These are phyloP conservation scores for Pangasianodon gigas DNA, from an alignment of 2,113 vertebrate genomes.

Conservation along the genomic window DNA sequence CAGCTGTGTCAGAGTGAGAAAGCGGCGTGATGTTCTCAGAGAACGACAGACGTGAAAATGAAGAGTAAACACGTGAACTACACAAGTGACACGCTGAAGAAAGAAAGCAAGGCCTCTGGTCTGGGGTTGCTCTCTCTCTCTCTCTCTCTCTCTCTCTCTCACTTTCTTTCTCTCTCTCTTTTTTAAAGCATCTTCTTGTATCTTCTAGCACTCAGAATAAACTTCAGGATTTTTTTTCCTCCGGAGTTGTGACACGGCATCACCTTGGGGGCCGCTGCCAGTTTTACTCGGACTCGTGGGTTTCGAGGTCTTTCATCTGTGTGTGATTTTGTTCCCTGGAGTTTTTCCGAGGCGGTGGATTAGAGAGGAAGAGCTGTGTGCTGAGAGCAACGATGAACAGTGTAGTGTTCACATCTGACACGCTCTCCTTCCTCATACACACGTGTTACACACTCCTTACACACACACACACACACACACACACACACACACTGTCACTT, in stretches of 20 bases:
- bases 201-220: neutral
- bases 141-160: neutral
- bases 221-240: neutral
- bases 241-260: conserved; percentile 20
- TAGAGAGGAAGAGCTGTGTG: conserved; percentile 53
- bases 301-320: conserved; percentile 63
- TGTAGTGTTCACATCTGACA: conserved; percentile 21
- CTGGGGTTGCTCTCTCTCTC: neutral
- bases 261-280: conserved; percentile 53
- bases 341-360: conserved; percentile 49
- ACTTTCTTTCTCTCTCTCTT: neutral
- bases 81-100: neutral
- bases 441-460: neutral
- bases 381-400: conserved; percentile 54
- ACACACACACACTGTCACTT: neutral
- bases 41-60: neutral
- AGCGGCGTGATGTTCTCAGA: neutral
- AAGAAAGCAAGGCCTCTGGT: neutral
- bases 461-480: neutral
- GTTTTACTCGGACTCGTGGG: conserved; percentile 66
- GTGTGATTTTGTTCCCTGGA: conserved; percentile 6
- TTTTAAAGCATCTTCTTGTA: neutral
- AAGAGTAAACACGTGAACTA: neutral
- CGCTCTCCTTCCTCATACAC: neutral
- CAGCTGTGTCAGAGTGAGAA: neutral